phyloP scores from a whole-genome alignment of 2,797 vertebrate species.

The Cynodonichthys magdalenae region DNA sequence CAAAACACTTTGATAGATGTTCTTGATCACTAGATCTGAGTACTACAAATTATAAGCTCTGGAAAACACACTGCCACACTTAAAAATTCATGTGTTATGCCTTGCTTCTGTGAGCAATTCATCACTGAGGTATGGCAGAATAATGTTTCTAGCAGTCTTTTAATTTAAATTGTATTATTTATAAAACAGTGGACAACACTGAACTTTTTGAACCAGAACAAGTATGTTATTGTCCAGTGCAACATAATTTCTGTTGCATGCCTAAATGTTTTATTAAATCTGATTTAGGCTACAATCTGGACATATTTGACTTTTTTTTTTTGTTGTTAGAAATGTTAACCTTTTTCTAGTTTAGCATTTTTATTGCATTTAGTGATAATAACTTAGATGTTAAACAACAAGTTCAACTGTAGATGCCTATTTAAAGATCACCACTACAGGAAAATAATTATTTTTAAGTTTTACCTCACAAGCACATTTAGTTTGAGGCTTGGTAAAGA shows the following conservation, averaged over 20 bases:
- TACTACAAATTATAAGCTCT: constrained; percentile 17
- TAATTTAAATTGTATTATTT: background rate
- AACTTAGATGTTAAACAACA: too few relatives aligned
- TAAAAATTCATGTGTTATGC: constrained; percentile 1
- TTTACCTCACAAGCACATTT: background rate
- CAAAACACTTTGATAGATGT: constrained; percentile 31
- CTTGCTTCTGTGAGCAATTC: constrained; percentile 5
- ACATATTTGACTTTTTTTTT: background rate
- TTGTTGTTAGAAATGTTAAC: too few relatives aligned
- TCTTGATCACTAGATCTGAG: constrained; percentile 27
- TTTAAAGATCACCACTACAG: too few relatives aligned
- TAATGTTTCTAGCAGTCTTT: background rate
- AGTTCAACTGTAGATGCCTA: too few relatives aligned
- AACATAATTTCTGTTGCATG: too few relatives aligned
- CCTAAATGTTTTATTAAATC: too few relatives aligned
- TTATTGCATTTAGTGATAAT: too few relatives aligned
- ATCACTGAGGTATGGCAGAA: constrained; percentile 10
- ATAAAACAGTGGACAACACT: background rate
- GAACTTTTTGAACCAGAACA: background rate
- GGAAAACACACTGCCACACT: constrained; percentile 19
- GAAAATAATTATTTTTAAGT: background rate
- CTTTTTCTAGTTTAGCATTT: too few relatives aligned
- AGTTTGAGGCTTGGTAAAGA: constrained; percentile 4
- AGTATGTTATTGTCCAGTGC: background rate
- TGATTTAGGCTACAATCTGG: background rate